Evolutionary conservation across 2,888 invertebrate species (phyloP), one percentile per base, ranked within the genome.

Genomic region (Mesoligia furuncula): DNA sequence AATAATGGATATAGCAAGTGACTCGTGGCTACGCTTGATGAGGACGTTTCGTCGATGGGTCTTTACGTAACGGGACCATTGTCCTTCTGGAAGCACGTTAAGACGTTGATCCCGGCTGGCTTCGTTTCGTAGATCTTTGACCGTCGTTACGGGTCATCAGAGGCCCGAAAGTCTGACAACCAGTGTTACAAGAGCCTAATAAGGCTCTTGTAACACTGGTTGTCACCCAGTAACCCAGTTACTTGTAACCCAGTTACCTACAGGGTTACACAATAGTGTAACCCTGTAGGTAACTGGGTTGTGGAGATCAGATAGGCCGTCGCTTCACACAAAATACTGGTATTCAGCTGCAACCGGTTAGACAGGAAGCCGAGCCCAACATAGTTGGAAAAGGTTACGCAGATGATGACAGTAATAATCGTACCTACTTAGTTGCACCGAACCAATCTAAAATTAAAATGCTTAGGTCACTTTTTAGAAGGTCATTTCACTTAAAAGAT

Each of bases 381-480:
- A 31, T 31, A 20, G 17, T 68, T 48, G 20, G 6, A 11, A 15
- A 24, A 27, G 15, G 15, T 7, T 24, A n/a, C 8, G n/a, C 15
- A 39, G 39, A 39, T 39, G 17, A 31, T 31, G 17, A 17, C 7
- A 15, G 2, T 68, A 31, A 31, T 24, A 48, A 31, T 31, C 48
- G 24, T 42, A 24, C 15, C 42, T 42, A 59, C 39, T 39, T 8
- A 15, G 11, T 67, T 48, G 7, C 51, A 69, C 15, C 8, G 9
- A n/a, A 1, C 24, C 42, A 42, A 42, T 57, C 54, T n/a, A 36
- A 73, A 45, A 59, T 45, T 17, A n/a, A 59, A 74, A 73, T 42
- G 17, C 15, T 0, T 20, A 9, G 11, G 36, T 24, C 39, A 39
- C 24, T 48, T 36, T 36, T 74, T 59, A n/a, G 42, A 73, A 73